Conservation (phyloP, 2,113 vertebrate genomes). For the Ondatra zibethicus region DNA sequence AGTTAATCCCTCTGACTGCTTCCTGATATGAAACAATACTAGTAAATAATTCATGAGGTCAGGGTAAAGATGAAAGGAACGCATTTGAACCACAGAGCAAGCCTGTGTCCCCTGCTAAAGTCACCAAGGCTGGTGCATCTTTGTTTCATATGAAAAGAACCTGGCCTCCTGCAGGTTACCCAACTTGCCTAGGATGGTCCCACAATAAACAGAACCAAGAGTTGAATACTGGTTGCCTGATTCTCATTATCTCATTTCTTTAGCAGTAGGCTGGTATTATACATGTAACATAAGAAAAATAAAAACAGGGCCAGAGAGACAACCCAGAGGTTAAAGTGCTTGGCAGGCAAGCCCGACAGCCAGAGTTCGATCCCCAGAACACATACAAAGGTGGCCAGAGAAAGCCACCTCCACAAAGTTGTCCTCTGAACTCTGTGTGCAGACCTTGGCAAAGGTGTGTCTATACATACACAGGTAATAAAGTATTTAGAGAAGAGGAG, state of each 20-base stretch:
- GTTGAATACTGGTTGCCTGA: not conserved
- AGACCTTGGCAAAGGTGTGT: not conserved
- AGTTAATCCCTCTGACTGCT: not conserved
- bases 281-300: conserved; percentile 45
- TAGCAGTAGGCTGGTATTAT: not conserved
- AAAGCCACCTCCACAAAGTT: not conserved
- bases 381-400: not conserved
- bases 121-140: not conserved
- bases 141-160: not conserved
- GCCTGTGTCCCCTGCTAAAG: not conserved
- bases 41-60: not conserved
- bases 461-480: not conserved
- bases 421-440: no score
- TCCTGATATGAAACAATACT: not conserved
- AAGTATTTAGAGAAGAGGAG: not conserved
- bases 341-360: not conserved
- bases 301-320: not conserved
- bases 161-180: not conserved
- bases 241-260: not conserved
- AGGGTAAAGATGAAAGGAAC: not conserved
- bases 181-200: not conserved
- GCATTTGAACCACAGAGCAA: not conserved
- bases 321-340: not conserved
- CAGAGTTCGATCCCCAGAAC: not conserved
- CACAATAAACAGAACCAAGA: conserved; percentile 1